phyloP scores from a whole-genome alignment of 2,797 vertebrate species.

The Forpus xanthops region DNA sequence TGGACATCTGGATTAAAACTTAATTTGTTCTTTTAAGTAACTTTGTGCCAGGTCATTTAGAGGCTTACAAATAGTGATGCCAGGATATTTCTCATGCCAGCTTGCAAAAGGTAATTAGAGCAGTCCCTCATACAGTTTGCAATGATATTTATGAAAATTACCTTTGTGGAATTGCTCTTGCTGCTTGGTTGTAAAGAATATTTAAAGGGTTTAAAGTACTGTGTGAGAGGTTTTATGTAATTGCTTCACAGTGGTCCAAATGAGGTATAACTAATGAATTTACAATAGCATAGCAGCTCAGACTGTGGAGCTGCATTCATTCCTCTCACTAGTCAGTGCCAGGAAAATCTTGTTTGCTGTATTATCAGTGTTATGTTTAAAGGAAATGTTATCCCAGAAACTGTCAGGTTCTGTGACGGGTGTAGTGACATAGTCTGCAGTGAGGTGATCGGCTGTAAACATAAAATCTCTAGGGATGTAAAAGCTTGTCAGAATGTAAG shows the following conservation, averaged over 20 bases:
- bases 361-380: slow-evolving; percentile 14
- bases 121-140: slow-evolving; percentile 23
- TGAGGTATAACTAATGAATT: slow-evolving; percentile 58
- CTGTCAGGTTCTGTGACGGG: background rate
- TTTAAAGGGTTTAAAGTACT: slow-evolving; percentile 31
- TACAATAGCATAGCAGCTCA: slow-evolving; percentile 9
- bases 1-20: slow-evolving; percentile 38
- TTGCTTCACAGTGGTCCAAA: slow-evolving; percentile 49
- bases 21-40: slow-evolving; percentile 36
- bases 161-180: slow-evolving; percentile 33
- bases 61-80: slow-evolving; percentile 9
- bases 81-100: background rate
- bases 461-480: background rate
- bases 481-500: background rate
- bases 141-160: slow-evolving; percentile 61
- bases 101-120: slow-evolving; percentile 27
- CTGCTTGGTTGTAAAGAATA: slow-evolving; percentile 46
- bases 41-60: slow-evolving; percentile 43
- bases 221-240: slow-evolving; percentile 1
- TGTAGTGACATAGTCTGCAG: background rate
- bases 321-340: background rate
- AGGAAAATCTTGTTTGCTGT: background rate
- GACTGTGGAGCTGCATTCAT: background rate
- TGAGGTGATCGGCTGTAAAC: slow-evolving; percentile 2
- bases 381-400: slow-evolving; percentile 15